Percentiles rank a stretch among this genome's conserved stretches.
Evolutionary conservation across 2,113 vertebrate species (phyloP).

Genomic region (Meriones unguiculatus): DNA sequence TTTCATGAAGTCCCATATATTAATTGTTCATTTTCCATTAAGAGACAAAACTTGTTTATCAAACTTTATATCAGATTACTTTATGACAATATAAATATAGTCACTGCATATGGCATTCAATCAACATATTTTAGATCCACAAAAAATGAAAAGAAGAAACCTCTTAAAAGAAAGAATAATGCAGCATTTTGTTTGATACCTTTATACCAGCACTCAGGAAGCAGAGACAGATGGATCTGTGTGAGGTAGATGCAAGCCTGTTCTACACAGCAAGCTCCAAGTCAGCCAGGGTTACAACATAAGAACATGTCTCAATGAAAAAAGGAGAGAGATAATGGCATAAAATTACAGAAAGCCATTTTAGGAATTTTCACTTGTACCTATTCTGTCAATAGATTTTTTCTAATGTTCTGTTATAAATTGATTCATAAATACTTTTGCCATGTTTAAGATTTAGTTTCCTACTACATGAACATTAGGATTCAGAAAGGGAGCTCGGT

Average conservation of each 20-base stretch:
- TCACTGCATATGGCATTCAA: background rate
- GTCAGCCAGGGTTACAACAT: background rate
- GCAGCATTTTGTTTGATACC: background rate
- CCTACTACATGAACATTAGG: background rate
- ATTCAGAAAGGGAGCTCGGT: background rate
- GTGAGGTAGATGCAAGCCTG: background rate
- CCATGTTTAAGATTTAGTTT: background rate
- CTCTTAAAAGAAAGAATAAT: conserved; percentile 38
- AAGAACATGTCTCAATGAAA: background rate
- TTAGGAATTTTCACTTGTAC: conserved; percentile 30
- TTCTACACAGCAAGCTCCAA: background rate
- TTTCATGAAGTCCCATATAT: background rate
- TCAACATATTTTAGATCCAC: background rate
- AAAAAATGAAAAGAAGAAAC: background rate
- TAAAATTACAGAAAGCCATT: background rate
- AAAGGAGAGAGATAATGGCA: background rate
- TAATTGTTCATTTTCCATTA: conserved; percentile 36
- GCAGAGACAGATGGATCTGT: background rate
- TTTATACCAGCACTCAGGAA: background rate
- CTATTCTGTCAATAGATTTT: conserved; percentile 62
- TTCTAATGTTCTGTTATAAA: conserved; percentile 69
- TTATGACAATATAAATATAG: background rate
- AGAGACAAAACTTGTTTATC: conserved; percentile 67
- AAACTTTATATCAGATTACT: background rate
- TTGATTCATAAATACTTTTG: conserved; percentile 32